These are phyloP conservation scores for Columba janthina DNA, from an alignment of 2,113 vertebrate species.

Conservation along the genomic window DNA sequence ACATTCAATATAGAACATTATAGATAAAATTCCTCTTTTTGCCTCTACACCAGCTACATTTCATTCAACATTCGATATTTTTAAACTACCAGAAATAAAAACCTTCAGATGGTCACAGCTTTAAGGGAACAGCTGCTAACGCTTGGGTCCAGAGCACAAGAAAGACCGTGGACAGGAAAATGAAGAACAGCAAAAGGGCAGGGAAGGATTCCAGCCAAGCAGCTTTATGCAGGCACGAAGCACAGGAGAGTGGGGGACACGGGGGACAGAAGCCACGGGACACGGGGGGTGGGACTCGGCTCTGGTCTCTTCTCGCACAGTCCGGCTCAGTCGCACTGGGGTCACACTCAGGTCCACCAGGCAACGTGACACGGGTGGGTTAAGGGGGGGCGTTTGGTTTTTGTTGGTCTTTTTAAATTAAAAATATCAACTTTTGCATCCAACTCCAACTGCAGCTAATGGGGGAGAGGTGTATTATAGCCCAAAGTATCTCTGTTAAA, in stretches of 20 bases:
- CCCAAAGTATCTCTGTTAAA: neutral
- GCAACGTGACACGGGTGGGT: neutral
- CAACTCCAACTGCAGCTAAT: neutral
- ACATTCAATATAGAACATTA: neutral
- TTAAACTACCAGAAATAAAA: neutral
- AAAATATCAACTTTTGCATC: neutral
- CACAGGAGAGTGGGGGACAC: neutral
- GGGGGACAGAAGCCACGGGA: neutral
- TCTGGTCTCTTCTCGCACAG: neutral
- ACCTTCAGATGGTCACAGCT: neutral
- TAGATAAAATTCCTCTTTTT: neutral
- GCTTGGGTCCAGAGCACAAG: neutral
- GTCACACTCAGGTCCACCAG: neutral
- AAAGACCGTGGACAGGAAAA: neutral
- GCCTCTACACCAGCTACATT: neutral
- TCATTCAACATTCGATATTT: neutral
- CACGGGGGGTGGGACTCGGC: neutral
- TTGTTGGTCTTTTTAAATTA: neutral
- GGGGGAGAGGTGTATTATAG: neutral
- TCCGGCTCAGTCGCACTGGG: neutral
- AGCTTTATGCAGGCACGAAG: constrained; percentile 9
- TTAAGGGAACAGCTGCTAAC: neutral
- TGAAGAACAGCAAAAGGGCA: neutral
- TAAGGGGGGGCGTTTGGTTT: neutral
- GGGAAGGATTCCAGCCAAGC: neutral